Conservation (phyloP, 2,113 vertebrate genomes). For the Ceyx melanurus region DNA sequence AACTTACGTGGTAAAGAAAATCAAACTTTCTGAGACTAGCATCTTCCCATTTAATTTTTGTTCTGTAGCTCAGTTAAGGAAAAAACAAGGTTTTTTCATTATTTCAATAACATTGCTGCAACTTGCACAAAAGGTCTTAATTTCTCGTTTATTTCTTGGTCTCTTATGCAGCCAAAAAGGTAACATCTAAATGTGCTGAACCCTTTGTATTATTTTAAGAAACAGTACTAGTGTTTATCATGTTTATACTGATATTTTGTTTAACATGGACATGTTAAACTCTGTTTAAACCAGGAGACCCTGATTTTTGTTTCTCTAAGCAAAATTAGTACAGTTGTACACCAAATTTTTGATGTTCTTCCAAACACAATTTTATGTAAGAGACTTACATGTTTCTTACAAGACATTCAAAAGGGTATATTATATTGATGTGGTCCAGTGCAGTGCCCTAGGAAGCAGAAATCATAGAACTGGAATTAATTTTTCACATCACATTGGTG, state of each 20-base stretch:
- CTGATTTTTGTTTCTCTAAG: not conserved
- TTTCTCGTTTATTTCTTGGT: not conserved
- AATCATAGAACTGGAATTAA: not conserved
- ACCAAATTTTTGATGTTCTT: not conserved
- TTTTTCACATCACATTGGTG: not conserved
- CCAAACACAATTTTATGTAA: not conserved
- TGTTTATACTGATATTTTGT: not conserved
- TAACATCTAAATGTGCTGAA: not conserved
- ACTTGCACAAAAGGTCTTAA: not conserved
- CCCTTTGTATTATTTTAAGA: not conserved
- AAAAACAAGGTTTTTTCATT: not conserved
- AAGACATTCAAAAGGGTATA: not conserved
- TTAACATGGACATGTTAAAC: not conserved
- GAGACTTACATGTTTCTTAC: not conserved
- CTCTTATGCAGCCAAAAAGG: not conserved
- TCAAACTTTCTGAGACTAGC: not conserved
- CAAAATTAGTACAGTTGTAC: not conserved
- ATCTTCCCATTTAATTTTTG: not conserved
- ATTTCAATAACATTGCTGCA: not conserved
- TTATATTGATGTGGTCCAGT: not conserved
- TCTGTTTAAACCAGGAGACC: not conserved
- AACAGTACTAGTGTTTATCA: rapidly evolving
- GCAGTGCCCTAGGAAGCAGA: not conserved
- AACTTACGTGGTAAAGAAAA: not conserved
- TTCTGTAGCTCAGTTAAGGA: not conserved